A percentile compares a stretch with the other conserved stretches of the same genome.
phyloP scores from a whole-genome alignment of 2,888 invertebrate genomes.

The Metallyticus violacea region DNA sequence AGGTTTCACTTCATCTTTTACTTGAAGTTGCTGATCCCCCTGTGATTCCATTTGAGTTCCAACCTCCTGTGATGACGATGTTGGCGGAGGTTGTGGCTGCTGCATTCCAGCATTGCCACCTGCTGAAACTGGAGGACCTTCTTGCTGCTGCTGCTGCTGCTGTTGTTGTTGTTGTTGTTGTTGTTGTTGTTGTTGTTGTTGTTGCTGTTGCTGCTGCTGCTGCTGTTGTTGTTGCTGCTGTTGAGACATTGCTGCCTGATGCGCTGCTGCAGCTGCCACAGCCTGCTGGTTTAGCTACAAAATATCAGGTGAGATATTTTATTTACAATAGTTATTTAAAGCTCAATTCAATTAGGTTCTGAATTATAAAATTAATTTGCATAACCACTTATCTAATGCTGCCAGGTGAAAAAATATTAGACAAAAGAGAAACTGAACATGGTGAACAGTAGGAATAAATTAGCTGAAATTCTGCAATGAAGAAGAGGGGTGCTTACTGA shows the following conservation, averaged over 20 bases:
- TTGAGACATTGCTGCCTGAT: slow-evolving; percentile 8
- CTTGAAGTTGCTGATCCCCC: slow-evolving; percentile 19
- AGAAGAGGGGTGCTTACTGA: too few species aligned
- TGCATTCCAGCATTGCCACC: neutral
- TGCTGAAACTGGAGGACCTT: too few species aligned
- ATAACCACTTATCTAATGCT: too few species aligned
- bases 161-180: slow-evolving; percentile 43
- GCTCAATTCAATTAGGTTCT: too few species aligned
- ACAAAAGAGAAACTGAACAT: too few species aligned
- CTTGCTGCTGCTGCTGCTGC: slow-evolving; percentile 49
- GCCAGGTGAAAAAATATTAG: too few species aligned
- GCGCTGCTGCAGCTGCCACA: neutral
- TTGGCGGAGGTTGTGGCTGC: neutral
- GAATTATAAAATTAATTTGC: too few species aligned
- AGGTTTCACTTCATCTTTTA: slow-evolving; percentile 31
- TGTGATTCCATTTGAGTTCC: slow-evolving; percentile 31
- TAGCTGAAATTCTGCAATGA: too few species aligned
- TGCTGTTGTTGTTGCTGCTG: slow-evolving; percentile 24
- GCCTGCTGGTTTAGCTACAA: neutral
- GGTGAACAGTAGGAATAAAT: too few species aligned
- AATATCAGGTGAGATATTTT: neutral
- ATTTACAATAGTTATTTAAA: too few species aligned
- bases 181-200: slow-evolving; percentile 39
- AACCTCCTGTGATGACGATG: slow-evolving; percentile 30
- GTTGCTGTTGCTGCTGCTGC: slow-evolving; percentile 38